Evolutionary conservation across 2,888 invertebrate species (phyloP).

Genomic region (Drosophila eohydei): DNA sequence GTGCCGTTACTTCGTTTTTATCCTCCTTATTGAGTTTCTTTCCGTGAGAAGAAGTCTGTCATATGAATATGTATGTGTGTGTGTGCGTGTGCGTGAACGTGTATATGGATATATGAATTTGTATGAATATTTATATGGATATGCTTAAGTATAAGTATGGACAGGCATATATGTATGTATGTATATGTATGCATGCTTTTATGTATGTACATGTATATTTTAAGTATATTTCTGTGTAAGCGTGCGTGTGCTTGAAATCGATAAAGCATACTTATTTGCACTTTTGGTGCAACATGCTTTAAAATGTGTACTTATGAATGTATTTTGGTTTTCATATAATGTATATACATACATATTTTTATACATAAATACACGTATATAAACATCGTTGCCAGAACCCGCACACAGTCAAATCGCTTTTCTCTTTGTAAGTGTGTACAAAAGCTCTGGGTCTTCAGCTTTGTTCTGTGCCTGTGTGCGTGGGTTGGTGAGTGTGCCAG

Average conservation of each 20-base stretch:
- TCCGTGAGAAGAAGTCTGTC: conserved; percentile 42
- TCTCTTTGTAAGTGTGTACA: conserved; percentile 17
- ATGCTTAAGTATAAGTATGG: conserved; percentile 7
- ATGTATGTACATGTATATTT: neutral
- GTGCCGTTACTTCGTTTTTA: conserved; percentile 65
- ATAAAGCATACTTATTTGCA: conserved; percentile 80
- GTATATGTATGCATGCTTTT: neutral
- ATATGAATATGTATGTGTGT: neutral
- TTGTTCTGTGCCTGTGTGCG: conserved; percentile 11
- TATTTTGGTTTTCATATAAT: conserved; percentile 27
- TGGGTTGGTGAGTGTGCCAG: conserved; percentile 33
- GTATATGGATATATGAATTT: conserved; percentile 1
- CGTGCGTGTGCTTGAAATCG: conserved; percentile 54
- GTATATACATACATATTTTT: conserved; percentile 1
- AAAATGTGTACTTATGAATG: conserved; percentile 47
- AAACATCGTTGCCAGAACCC: conserved; percentile 13
- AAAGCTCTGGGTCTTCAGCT: conserved; percentile 47
- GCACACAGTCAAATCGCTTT: conserved; percentile 20
- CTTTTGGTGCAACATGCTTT: conserved; percentile 79
- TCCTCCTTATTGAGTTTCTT: conserved; percentile 61
- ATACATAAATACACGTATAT: conserved; percentile 11
- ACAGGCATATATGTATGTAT: neutral
- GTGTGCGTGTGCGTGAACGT: neutral
- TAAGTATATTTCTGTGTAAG: neutral
- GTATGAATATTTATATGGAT: conserved; percentile 12